Evolutionary conservation across 2,797 vertebrate species (phyloP).

Genomic region (Aldrovandia affinis): DNA sequence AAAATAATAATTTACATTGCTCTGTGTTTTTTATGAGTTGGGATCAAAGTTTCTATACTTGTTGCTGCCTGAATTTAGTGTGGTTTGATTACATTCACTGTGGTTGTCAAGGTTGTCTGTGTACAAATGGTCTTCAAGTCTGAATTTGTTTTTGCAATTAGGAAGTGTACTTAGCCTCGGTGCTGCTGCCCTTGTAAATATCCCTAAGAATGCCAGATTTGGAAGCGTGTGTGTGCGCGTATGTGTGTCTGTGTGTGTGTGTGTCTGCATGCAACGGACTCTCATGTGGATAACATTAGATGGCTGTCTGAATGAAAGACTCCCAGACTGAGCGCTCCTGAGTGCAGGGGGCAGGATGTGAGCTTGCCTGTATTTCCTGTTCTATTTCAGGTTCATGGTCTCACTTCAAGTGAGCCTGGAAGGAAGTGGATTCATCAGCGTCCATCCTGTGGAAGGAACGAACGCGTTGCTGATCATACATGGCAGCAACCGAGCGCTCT

Average conservation of each 20-base stretch:
- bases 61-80: constrained; percentile 1
- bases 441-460: constrained; percentile 24
- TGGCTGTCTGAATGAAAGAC: constrained; percentile 1
- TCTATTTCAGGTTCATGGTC: constrained; percentile 30
- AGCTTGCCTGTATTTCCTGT: constrained; percentile 25
- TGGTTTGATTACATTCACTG: neutral
- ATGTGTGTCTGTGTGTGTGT: neutral
- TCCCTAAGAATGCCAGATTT: neutral
- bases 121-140: neutral
- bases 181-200: neutral
- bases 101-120: neutral
- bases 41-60: neutral
- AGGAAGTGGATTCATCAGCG: constrained; percentile 26
- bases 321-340: neutral
- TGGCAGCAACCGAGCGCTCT: neutral
- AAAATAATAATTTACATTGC: neutral
- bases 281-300: neutral
- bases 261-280: neutral
- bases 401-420: constrained; percentile 20
- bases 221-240: neutral
- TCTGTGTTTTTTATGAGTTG: neutral
- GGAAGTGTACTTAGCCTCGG: neutral
- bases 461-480: neutral
- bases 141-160: neutral
- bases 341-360: constrained; percentile 11